Percentiles rank a stretch among this genome's conserved stretches.
These are phyloP conservation scores for Rhodinocichla rosea DNA, from an alignment of 2,113 vertebrate species.

Conservation along the genomic window DNA sequence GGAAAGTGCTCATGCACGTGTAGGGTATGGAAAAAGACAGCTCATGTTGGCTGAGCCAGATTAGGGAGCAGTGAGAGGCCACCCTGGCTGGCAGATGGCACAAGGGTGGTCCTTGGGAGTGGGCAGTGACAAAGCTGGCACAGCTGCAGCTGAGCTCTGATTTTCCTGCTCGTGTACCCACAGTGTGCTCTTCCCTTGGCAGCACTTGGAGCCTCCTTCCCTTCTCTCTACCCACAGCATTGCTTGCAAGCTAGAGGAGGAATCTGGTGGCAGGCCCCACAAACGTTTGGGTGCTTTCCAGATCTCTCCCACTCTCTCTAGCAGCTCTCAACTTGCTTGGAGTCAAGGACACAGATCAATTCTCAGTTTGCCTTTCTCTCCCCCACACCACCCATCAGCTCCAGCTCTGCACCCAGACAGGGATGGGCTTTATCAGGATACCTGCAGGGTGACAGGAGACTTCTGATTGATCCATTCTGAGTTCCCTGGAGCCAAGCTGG, in stretches of 20 bases:
- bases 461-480: background rate
- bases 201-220: background rate
- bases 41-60: background rate
- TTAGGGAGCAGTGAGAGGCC: background rate
- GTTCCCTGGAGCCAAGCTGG: background rate
- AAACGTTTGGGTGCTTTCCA: constrained; percentile 2
- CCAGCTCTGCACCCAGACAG: background rate
- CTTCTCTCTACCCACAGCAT: background rate
- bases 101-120: background rate
- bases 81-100: background rate
- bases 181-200: background rate
- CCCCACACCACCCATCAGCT: background rate
- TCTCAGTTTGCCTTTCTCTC: background rate
- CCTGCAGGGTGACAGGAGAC: background rate
- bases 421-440: background rate
- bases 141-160: background rate
- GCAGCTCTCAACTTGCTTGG: background rate
- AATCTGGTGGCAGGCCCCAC: constrained; percentile 20
- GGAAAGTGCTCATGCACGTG: background rate
- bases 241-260: background rate
- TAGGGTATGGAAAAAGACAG: background rate
- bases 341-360: background rate
- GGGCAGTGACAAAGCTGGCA: background rate
- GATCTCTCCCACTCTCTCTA: background rate
- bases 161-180: background rate